Evolutionary conservation across 2,888 invertebrate genomes (phyloP), one percentile per base, ranked within the genome.

Genomic region (Druceiella hillmani): DNA sequence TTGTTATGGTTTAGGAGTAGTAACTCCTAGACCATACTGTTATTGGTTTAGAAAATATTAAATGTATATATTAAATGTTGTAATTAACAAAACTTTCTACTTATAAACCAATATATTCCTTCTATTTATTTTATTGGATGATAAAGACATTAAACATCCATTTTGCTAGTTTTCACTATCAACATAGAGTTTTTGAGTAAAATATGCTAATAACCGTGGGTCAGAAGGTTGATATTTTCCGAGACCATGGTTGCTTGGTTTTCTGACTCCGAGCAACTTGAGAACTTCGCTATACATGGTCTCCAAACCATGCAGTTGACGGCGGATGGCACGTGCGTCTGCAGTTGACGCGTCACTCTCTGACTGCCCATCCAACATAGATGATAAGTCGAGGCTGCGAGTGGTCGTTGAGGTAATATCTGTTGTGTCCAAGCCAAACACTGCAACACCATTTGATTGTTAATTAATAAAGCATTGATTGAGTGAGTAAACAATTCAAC

Each of bases 281-380:
- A 74, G 50, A 53, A 87, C 90, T 68, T 89, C 88, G 0, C 84
- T 84, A 56, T 90, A 90, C 89, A 89, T 90, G 50, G 78, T 82
- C 69, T 90, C 89, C 3, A 90, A 66, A 0, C 88, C 87, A 54
- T 88, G 80, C 20, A 90, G 66, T 56, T 90, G 90, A 43, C 85
- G 78, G 14, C 87, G 69, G 45, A 89, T 87, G 17, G 86, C 83
- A 48, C 84, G 71, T 2, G 86, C 83, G 56, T 87, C 87, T 2
- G 81, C 79, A 0, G 83, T 83, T 24, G 85, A 83, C 9, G 84
- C 74, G 55, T 84, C 83, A 33, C 82, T 83, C 57, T 87, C 87
- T 1, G 84, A 81, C 36, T 80, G 74, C 11, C 77, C 81, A 52
- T 88, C 88, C 38, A 88, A 62, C 59, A 88, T 76, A 0, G 87